Percentiles rank a stretch among this genome's conserved stretches.
These are phyloP conservation scores for Odocoileus virginianus DNA, from an alignment of 2,113 vertebrate species.

Conservation along the genomic window DNA sequence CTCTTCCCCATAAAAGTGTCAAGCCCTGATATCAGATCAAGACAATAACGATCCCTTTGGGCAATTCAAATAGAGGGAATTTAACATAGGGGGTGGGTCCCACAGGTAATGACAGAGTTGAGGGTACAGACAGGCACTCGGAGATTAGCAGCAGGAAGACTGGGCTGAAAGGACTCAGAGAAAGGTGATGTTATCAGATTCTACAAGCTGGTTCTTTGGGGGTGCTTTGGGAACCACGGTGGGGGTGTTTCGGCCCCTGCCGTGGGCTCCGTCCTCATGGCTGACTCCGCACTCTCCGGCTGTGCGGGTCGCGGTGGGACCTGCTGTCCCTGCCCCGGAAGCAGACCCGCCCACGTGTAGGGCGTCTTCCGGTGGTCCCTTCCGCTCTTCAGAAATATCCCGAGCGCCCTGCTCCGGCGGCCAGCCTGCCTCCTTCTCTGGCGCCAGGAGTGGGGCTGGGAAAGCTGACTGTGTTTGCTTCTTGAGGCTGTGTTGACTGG, in stretches of 20 bases:
- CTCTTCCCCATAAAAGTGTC: not conserved
- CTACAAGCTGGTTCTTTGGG: not conserved
- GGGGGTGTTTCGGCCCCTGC: slow-evolving; percentile 70
- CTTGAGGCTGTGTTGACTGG: slow-evolving; percentile 43
- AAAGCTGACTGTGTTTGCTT: slow-evolving; percentile 58
- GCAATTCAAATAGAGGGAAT: not conserved
- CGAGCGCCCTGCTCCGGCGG: not conserved
- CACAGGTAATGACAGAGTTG: fast-evolving
- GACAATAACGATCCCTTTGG: not conserved
- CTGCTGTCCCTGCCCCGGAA: slow-evolving; percentile 67
- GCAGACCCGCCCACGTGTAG: slow-evolving; percentile 81
- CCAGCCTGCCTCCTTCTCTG: fast-evolving
- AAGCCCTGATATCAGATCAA: not conserved
- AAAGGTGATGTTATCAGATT: not conserved
- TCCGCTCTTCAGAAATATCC: slow-evolving; percentile 84
- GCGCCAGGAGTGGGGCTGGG: not conserved
- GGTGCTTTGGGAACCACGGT: not conserved
- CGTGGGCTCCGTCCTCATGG: slow-evolving; percentile 71
- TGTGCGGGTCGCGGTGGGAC: not conserved
- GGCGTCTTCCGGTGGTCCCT: slow-evolving; percentile 86
- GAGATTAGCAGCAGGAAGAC: not conserved
- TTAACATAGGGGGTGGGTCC: not conserved
- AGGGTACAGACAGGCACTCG: not conserved
- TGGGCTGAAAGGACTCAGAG: not conserved
- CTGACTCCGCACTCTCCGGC: slow-evolving; percentile 71